phyloP scores from a whole-genome alignment of 2,888 invertebrate genomes.

The Timema podura region DNA sequence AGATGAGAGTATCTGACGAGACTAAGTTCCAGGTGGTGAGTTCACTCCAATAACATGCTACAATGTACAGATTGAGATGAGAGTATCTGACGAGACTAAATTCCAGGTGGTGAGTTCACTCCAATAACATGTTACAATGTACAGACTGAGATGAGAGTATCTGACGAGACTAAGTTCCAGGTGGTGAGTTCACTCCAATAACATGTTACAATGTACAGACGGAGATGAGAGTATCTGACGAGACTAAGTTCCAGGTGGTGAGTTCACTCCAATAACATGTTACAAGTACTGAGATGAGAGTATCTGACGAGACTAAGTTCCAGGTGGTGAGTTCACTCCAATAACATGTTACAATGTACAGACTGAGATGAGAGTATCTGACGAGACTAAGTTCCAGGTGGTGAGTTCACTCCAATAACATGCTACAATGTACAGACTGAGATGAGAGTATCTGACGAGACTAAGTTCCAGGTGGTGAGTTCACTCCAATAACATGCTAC shows the following conservation, averaged over 20 bases:
- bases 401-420: constrained; percentile 52
- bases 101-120: constrained; percentile 80
- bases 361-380: constrained; percentile 83
- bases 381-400: constrained; percentile 95
- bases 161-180: constrained; percentile 94
- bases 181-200: constrained; percentile 61
- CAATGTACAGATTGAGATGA: constrained; percentile 65
- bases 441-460: constrained; percentile 86
- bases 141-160: constrained; percentile 80
- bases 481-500: too few species aligned
- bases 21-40: constrained; percentile 94
- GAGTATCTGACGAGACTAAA: constrained; percentile 91
- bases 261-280: constrained; percentile 40
- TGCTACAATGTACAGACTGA: constrained; percentile 57
- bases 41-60: constrained; percentile 30
- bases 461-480: constrained; percentile 93
- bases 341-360: constrained; percentile 43
- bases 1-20: constrained; percentile 87
- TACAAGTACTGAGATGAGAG: constrained; percentile 61
- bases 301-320: constrained; percentile 94
- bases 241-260: constrained; percentile 95
- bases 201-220: constrained; percentile 50
- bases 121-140: too few species aligned
- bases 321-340: constrained; percentile 70
- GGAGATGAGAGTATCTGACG: constrained; percentile 86